A percentile compares a stretch with the other conserved stretches of the same genome.
Conservation (phyloP, 1,140 invertebrate species). For the Glomeris maerens region DNA sequence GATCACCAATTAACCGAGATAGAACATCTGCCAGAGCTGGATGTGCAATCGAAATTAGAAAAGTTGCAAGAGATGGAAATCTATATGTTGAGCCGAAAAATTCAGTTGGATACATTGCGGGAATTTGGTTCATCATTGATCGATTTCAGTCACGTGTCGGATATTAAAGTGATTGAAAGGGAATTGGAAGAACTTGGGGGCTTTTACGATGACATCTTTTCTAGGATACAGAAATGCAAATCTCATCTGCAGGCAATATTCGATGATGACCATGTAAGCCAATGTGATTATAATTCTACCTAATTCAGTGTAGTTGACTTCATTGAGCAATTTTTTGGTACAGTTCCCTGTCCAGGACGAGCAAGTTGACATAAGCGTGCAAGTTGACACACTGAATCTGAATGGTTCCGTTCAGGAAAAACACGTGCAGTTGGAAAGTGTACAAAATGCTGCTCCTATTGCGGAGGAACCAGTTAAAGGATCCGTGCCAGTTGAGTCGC, state of each 20-base stretch:
- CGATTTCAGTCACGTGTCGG: too few species aligned
- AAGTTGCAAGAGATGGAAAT: conserved; percentile 1
- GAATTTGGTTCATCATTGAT: too few species aligned
- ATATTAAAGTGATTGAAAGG: too few species aligned
- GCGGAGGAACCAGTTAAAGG: too few species aligned
- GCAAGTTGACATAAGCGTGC: conserved; percentile 19
- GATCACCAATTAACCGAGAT: too few species aligned
- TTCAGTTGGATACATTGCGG: too few species aligned
- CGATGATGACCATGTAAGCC: neutral
- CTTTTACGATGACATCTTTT: neutral
- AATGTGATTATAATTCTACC: neutral
- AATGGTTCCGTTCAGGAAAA: neutral
- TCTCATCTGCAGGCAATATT: neutral
- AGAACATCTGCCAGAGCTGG: too few species aligned
- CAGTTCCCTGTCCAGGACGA: neutral
- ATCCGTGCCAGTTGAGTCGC: neutral
- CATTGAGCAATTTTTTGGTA: neutral
- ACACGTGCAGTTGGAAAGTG: too few species aligned
- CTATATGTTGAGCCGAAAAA: neutral
- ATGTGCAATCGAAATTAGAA: too few species aligned
- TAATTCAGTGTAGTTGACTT: neutral
- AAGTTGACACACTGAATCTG: conserved; percentile 50
- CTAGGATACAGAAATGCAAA: neutral
- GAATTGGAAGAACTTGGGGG: neutral
- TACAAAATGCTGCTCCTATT: too few species aligned